Conservation (phyloP, 2,113 vertebrate genomes). For the Melanostigma gelatinosum region DNA sequence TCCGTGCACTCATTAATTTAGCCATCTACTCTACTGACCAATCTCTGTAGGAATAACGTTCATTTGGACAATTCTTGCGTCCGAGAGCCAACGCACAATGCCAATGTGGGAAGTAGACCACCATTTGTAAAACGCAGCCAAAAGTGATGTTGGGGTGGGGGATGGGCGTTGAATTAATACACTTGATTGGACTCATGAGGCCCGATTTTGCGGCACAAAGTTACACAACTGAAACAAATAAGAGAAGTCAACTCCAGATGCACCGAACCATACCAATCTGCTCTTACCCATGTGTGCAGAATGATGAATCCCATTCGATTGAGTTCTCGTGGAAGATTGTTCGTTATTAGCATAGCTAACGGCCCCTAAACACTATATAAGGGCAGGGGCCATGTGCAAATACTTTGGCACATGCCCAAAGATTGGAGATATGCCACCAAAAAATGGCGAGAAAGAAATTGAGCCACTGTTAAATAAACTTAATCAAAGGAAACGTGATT, state of each 20-base stretch:
- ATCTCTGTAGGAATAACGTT: background rate
- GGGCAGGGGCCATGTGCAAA: no score
- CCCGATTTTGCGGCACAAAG: background rate
- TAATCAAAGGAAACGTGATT: no score
- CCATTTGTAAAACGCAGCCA: background rate
- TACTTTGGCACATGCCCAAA: no score
- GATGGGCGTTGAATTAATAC: background rate
- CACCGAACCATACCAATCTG: no score
- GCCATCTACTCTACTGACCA: slow-evolving; percentile 19
- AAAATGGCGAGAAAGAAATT: no score
- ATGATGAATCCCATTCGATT: background rate
- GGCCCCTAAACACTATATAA: background rate
- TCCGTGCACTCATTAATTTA: slow-evolving; percentile 18
- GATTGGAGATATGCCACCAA: no score
- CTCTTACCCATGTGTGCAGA: no score
- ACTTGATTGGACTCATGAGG: slow-evolving; percentile 10
- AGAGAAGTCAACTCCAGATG: no score
- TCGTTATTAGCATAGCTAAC: background rate
- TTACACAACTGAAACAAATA: no score
- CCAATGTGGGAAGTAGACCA: slow-evolving; percentile 13
- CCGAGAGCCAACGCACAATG: background rate
- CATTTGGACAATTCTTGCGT: background rate
- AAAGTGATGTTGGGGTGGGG: background rate
- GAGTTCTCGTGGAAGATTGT: background rate
- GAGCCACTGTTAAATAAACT: no score